These are phyloP conservation scores for Acyrthosiphon pisum DNA, from an alignment of 1,140 invertebrate genomes.

Conservation along the genomic window DNA sequence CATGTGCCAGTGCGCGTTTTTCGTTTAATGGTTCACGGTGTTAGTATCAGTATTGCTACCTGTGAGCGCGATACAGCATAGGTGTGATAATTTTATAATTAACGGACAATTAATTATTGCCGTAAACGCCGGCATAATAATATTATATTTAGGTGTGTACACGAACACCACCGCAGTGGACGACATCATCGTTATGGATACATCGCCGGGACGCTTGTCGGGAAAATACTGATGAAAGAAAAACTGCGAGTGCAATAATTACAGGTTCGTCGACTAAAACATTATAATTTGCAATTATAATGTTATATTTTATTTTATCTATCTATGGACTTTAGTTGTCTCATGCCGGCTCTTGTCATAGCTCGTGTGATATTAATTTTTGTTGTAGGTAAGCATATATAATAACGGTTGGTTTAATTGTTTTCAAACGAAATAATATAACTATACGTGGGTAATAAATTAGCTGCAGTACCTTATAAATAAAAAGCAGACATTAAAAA, in stretches of 20 bases:
- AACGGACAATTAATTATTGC: not conserved
- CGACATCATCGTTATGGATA: not conserved
- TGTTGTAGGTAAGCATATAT: too few relatives aligned
- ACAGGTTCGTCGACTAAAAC: not conserved
- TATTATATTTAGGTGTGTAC: not conserved
- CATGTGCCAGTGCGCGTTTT: conserved; percentile 46
- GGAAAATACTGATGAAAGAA: not conserved
- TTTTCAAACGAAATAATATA: too few relatives aligned
- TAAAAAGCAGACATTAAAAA: not conserved
- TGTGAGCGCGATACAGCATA: not conserved
- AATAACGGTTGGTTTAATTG: too few relatives aligned
- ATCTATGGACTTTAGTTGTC: too few relatives aligned
- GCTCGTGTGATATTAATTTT: too few relatives aligned
- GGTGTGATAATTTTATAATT: not conserved
- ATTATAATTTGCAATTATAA: not conserved
- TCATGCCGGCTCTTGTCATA: too few relatives aligned
- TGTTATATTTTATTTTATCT: too few relatives aligned
- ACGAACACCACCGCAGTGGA: not conserved
- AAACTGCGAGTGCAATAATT: not conserved
- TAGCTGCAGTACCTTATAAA: not conserved
- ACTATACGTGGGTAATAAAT: not conserved
- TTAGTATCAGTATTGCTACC: not conserved
- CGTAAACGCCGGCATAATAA: not conserved
- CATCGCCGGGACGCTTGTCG: not conserved
- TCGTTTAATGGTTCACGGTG: not conserved